A percentile compares a stretch with the other conserved stretches of the same genome.
Conservation (phyloP, 2,797 vertebrate genomes). For the Alouatta caraya region DNA sequence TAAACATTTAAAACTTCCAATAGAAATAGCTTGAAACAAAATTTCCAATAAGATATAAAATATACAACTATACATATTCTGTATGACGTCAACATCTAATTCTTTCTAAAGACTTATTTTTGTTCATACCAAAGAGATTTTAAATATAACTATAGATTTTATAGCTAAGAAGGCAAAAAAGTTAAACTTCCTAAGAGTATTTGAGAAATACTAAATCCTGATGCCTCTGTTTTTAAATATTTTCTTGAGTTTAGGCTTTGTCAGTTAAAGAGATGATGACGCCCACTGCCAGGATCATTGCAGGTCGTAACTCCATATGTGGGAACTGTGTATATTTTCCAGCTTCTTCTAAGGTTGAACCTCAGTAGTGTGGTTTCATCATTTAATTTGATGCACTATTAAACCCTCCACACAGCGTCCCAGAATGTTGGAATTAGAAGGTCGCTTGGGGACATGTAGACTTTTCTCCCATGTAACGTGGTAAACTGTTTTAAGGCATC, state of each 20-base stretch:
- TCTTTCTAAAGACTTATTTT: slow-evolving; percentile 22
- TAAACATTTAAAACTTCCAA: slow-evolving; percentile 21
- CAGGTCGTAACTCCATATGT: not conserved
- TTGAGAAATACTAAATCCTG: not conserved
- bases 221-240: slow-evolving; percentile 20
- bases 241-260: slow-evolving; percentile 44
- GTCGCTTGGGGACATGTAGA: slow-evolving; percentile 25
- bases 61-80: not conserved
- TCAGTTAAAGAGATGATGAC: not conserved
- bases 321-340: not conserved
- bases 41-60: not conserved
- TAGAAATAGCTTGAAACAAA: not conserved
- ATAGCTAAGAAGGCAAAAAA: not conserved
- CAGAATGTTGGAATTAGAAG: slow-evolving; percentile 51
- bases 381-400: slow-evolving; percentile 13
- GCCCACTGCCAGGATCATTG: not conserved
- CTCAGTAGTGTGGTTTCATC: not conserved
- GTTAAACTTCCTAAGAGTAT: not conserved
- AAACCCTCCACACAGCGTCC: slow-evolving; percentile 51
- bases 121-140: not conserved
- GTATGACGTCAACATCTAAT: not conserved
- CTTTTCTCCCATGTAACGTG: slow-evolving; percentile 34
- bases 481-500: slow-evolving; percentile 55
- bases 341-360: slow-evolving; percentile 38
- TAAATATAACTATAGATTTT: not conserved